A percentile compares a stretch with the other conserved stretches of the same genome.
These are phyloP conservation scores for Notolabrus celidotus DNA, from an alignment of 2,797 vertebrate species.

Conservation along the genomic window DNA sequence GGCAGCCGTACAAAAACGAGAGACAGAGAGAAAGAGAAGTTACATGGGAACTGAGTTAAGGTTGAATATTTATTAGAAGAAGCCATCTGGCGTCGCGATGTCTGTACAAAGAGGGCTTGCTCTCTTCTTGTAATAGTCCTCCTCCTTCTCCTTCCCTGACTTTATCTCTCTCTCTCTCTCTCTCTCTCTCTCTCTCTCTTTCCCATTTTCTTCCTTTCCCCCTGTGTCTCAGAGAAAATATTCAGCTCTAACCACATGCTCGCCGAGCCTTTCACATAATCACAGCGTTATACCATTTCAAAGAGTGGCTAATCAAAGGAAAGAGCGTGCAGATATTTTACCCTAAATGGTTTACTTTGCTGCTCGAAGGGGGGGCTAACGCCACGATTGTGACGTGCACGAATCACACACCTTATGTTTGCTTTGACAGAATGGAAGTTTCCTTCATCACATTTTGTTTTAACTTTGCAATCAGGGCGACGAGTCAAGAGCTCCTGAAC, in stretches of 20 bases:
- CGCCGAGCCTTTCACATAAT: conserved; percentile 74
- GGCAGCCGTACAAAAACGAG: conserved; percentile 90
- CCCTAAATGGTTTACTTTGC: conserved; percentile 77
- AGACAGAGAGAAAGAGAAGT: conserved; percentile 88
- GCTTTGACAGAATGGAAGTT: conserved; percentile 31
- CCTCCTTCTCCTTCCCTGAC: conserved; percentile 82
- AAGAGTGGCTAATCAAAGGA: conserved; percentile 80
- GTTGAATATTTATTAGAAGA: conserved; percentile 99
- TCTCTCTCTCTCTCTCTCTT: conserved; percentile 72
- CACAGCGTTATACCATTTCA: conserved; percentile 78
- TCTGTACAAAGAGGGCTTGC: conserved; percentile 93
- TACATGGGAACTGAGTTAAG: conserved; percentile 99
- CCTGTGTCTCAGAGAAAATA: conserved; percentile 77
- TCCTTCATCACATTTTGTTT: neutral
- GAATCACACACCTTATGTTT: conserved; percentile 69
- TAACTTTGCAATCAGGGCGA: neutral
- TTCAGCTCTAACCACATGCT: conserved; percentile 76
- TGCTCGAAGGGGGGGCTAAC: conserved; percentile 19
- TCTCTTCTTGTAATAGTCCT: conserved; percentile 95
- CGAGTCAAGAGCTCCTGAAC: neutral
- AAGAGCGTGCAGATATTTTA: conserved; percentile 72
- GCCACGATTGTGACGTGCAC: conserved; percentile 39
- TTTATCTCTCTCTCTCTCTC: conserved; percentile 76
- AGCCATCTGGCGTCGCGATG: conserved; percentile 99
- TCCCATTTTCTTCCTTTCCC: conserved; percentile 71